These are phyloP conservation scores for Aleadryas rufinucha DNA, from an alignment of 2,113 vertebrate species.

Conservation along the genomic window DNA sequence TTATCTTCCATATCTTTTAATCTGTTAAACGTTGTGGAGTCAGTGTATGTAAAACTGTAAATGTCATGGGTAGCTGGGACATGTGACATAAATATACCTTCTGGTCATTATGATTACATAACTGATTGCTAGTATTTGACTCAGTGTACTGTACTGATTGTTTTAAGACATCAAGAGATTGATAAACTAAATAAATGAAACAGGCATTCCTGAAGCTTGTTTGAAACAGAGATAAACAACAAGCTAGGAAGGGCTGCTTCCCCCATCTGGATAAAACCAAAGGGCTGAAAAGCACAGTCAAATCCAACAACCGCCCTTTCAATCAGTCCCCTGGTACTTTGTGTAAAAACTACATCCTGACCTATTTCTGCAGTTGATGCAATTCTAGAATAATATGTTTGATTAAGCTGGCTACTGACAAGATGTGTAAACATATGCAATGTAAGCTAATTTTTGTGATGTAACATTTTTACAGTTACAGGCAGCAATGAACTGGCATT, in stretches of 20 bases:
- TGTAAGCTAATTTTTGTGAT: background rate
- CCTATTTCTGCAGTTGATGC: background rate
- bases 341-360: background rate
- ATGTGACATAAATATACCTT: background rate
- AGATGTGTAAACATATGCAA: background rate
- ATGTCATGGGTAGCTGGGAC: background rate
- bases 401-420: background rate
- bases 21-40: background rate
- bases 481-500: background rate
- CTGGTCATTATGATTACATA: background rate
- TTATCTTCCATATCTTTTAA: background rate
- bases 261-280: background rate
- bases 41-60: background rate
- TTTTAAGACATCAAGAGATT: background rate
- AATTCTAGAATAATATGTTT: background rate
- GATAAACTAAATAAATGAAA: background rate
- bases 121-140: background rate
- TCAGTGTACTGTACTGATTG: background rate
- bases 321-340: background rate
- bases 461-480: background rate
- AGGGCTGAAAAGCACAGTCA: background rate
- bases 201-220: background rate
- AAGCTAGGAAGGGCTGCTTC: background rate
- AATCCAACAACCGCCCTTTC: background rate
- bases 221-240: background rate